Conservation (phyloP, 2,797 vertebrate genomes). For the Lithobates sylvaticus region DNA sequence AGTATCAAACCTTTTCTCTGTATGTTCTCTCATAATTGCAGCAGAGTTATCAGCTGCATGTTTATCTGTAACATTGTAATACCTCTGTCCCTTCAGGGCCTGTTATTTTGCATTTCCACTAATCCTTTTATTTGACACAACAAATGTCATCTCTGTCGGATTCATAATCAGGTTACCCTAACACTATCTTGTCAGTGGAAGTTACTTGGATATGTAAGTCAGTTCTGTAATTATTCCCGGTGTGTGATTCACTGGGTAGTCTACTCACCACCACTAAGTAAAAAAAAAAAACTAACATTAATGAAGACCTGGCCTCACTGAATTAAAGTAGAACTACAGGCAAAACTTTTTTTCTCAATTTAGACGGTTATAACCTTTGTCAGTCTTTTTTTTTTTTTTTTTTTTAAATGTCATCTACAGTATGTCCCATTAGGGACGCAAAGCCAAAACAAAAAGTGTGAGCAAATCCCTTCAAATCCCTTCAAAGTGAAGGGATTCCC, state of each 20-base stretch:
- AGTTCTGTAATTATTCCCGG: slow-evolving; percentile 30
- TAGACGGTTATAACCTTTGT: too few species aligned
- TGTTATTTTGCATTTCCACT: slow-evolving; percentile 41
- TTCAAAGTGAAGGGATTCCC: too few species aligned
- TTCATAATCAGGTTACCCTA: slow-evolving; percentile 43
- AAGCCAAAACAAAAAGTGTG: too few species aligned
- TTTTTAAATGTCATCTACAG: too few species aligned
- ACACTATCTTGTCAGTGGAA: slow-evolving; percentile 26
- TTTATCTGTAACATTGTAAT: slow-evolving; percentile 23
- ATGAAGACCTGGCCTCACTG: too few species aligned
- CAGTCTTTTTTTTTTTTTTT: too few species aligned
- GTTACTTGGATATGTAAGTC: slow-evolving; percentile 16
- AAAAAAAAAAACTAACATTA: too few species aligned
- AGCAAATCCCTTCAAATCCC: too few species aligned
- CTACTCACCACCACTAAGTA: slow-evolving; percentile 9
- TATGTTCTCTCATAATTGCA: background rate
- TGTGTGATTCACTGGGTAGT: slow-evolving; percentile 5
- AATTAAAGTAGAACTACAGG: too few species aligned
- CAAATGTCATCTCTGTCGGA: slow-evolving; percentile 42
- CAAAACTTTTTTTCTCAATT: too few species aligned
- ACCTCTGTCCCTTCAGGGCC: slow-evolving; percentile 39
- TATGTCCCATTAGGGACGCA: too few species aligned
- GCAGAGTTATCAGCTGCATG: background rate
- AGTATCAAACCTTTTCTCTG: background rate
- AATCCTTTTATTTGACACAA: slow-evolving; percentile 55